Percentiles rank a stretch among this genome's conserved stretches.
These are phyloP conservation scores for Falcunculus frontatus DNA, from an alignment of 2,113 vertebrate species.

Conservation along the genomic window DNA sequence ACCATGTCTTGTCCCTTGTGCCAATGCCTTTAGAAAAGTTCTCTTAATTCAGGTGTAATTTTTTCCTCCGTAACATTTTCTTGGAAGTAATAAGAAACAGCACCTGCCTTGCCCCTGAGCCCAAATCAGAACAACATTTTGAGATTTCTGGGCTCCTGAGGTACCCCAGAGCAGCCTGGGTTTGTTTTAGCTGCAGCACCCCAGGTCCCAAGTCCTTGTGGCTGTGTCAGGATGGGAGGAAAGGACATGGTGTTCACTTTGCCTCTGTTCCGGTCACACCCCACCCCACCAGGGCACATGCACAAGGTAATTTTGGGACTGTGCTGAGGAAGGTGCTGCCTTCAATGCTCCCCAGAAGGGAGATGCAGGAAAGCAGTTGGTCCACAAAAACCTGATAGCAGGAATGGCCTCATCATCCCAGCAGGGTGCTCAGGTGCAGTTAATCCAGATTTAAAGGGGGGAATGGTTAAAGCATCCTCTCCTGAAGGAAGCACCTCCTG, in stretches of 20 bases:
- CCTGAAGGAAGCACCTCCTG: background rate
- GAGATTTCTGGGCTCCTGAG: background rate
- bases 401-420: background rate
- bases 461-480: background rate
- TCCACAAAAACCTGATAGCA: background rate
- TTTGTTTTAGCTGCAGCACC: background rate
- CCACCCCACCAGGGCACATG: background rate
- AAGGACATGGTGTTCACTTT: background rate
- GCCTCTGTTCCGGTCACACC: background rate
- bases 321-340: background rate
- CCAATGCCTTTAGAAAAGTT: background rate
- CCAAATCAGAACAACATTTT: background rate
- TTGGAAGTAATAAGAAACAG: background rate
- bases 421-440: background rate
- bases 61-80: background rate
- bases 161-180: background rate
- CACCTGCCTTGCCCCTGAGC: background rate
- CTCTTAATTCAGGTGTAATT: background rate
- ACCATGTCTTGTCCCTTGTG: background rate
- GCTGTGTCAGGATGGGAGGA: fast-evolving
- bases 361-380: background rate
- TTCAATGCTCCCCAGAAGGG: background rate
- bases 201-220: background rate
- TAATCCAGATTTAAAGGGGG: background rate
- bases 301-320: background rate